Evolutionary conservation across 2,113 vertebrate species (phyloP).

Genomic region (Nycticryphes semicollaris): DNA sequence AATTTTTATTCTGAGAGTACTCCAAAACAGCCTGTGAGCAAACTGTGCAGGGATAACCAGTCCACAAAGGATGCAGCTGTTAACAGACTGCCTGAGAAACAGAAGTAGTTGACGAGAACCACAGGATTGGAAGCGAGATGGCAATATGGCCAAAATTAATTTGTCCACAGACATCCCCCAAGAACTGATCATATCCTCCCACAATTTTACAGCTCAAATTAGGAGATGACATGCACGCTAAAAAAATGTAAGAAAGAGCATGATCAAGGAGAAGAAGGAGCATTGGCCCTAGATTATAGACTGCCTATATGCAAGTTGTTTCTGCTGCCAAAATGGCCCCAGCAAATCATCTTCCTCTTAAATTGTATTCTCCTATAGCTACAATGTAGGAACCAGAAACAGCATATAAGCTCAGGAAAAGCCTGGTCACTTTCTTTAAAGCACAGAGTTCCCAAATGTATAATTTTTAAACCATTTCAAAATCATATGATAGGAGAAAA

Average conservation of each 20-base stretch:
- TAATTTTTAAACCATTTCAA: background rate
- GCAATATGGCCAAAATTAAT: background rate
- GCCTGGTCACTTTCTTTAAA: background rate
- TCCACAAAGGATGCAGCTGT: background rate
- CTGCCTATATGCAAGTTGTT: background rate
- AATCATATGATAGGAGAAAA: background rate
- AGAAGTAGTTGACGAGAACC: background rate
- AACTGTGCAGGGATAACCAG: background rate
- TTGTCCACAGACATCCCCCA: background rate
- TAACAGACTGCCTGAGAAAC: background rate
- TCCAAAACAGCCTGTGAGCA: background rate
- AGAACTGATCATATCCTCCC: background rate
- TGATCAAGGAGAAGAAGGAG: background rate
- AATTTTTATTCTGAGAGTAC: background rate
- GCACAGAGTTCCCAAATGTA: background rate
- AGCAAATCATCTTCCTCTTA: background rate
- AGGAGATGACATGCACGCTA: background rate
- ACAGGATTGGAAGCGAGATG: background rate
- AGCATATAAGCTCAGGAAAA: background rate
- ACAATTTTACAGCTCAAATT: background rate
- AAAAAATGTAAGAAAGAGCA: background rate
- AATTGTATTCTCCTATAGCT: background rate
- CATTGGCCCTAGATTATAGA: background rate
- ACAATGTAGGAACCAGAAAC: background rate
- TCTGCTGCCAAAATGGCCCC: background rate